Evolutionary conservation across 2,113 vertebrate genomes (phyloP).

Genomic region (Lanius collurio): DNA sequence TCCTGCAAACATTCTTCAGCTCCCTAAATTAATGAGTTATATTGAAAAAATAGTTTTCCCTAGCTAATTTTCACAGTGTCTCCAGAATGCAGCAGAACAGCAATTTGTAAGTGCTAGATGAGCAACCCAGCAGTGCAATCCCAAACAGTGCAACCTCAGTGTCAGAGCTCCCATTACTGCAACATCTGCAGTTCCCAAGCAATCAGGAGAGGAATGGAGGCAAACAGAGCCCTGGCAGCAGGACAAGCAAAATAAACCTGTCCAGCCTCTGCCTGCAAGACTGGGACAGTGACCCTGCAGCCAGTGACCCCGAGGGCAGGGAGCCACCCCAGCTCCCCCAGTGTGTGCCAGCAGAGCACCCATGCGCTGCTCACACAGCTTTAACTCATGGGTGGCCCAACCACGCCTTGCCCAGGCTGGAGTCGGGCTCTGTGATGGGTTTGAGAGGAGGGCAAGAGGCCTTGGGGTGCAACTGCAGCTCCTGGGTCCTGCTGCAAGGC

Average conservation of each 20-base stretch:
- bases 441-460: accelerated
- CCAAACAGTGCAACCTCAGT: background rate
- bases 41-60: background rate
- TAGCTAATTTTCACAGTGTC: background rate
- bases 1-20: background rate
- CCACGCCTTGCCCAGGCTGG: background rate
- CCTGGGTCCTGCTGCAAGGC: background rate
- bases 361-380: background rate
- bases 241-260: background rate
- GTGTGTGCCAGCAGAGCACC: background rate
- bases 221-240: background rate
- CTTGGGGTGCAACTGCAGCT: background rate
- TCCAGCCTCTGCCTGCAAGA: accelerated
- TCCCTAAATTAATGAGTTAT: background rate
- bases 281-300: background rate
- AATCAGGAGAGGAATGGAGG: background rate
- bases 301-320: background rate
- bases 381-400: background rate
- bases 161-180: background rate
- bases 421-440: background rate
- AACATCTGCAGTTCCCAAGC: accelerated
- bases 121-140: background rate
- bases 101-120: background rate
- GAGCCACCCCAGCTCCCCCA: background rate
- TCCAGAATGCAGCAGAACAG: background rate